Base-by-base conservation (phyloP, 1,140 invertebrate genomes). In the Drosophila varians region DNA sequence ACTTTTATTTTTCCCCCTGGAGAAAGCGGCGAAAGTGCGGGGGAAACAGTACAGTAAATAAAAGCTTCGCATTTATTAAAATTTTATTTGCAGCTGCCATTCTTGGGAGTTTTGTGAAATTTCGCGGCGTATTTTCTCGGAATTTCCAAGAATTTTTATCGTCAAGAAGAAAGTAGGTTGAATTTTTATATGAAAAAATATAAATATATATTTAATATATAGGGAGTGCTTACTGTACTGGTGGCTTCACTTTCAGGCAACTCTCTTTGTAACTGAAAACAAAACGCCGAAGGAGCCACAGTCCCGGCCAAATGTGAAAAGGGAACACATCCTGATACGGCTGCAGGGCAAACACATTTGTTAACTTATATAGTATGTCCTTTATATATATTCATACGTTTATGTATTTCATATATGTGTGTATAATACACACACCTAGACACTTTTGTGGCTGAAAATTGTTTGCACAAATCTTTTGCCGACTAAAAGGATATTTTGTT, bases 381-480 rank as follows among this genome's bases (percentile, higher is more conserved):
- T 26, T 14, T 48, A 28, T n/a, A 11, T 28, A 48, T n/a, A 28
- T 2, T 28, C 16, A 9, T 40, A 40, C 16, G 26, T 47, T n/a
- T 25, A 25, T 14, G 7, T 45, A 21, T 28, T 19, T n/a, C n/a
- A 26, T 21, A 36, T 23, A 14, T 8, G 3, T 6, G 9, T 11
- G 25, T 8, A 12, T 25, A 7, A 4, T 23, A 51, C 31, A 8
- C 51, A 43, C 16, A 48, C 19, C 1, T 19, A 45, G 0, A 43
- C n/a, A 14, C 4, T 38, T 25, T 43, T 66, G 60, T 31, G 62
- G 62, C 62, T 65, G 47, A 52, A 66, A 66, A 66, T 52, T 66
- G 62, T 66, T 66, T 65, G 62, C 46, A 66, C 45, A 66, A 66
- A 66, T 66, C 62, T 66, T 66, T 65, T 64, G 45, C 26, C 18